phyloP scores from a whole-genome alignment of 2,113 vertebrate genomes.

The Calyptommatus sinebrachiatus region DNA sequence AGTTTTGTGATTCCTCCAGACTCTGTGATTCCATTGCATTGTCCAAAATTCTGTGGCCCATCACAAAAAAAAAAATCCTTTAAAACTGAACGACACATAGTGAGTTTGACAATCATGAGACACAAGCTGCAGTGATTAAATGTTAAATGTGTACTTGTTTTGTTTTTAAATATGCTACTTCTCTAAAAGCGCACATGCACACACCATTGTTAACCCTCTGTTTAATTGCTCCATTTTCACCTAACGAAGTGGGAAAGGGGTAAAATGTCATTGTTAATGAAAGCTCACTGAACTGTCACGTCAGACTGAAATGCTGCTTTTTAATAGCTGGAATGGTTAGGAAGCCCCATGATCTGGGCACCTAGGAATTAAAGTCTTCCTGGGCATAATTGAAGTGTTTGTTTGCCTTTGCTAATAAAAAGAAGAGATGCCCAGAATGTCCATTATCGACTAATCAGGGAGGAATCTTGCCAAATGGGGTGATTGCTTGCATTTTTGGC shows the following conservation, averaged over 20 bases:
- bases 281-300: conserved; percentile 54
- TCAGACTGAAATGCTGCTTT: conserved; percentile 44
- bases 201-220: not conserved
- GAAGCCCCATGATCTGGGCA: conserved; percentile 42
- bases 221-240: conserved; percentile 53
- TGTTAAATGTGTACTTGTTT: not conserved
- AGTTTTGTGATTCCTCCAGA: not conserved
- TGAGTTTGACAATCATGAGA: not conserved
- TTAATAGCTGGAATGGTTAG: conserved; percentile 39
- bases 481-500: conserved; percentile 31
- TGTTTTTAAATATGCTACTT: conserved; percentile 10
- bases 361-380: conserved; percentile 53
- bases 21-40: not conserved
- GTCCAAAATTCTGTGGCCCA: not conserved
- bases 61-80: not conserved
- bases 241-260: conserved; percentile 47
- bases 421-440: conserved; percentile 32
- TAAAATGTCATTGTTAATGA: conserved; percentile 58
- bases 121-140: not conserved
- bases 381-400: conserved; percentile 50
- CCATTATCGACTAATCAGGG: conserved; percentile 54
- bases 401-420: conserved; percentile 52
- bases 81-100: not conserved
- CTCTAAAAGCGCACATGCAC: not conserved
- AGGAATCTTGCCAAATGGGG: conserved; percentile 48